Base-by-base conservation (phyloP, 1,140 invertebrate genomes). In the Ericerus pela region DNA sequence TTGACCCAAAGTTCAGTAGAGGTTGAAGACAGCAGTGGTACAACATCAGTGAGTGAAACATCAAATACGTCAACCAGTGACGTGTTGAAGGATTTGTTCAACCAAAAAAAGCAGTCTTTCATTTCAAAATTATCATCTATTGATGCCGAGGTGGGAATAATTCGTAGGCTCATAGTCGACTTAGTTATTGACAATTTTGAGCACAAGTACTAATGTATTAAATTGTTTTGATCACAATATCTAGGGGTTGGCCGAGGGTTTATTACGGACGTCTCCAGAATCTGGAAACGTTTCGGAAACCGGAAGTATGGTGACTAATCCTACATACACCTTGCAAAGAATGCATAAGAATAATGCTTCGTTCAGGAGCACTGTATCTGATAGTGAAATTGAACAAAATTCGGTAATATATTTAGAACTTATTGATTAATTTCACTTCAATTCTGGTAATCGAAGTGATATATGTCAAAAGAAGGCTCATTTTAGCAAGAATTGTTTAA, bases 291-390 rank as follows among this genome's bases (percentile, higher is more conserved):
- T 70, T 61, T 79, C 79, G 63, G 81, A 83, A 64, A 78, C 81
- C 63, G 84, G 84, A 62, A 85, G 82, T 66, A 84, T 86, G 16
- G 57, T 58, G 1, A 85, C 84, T 60, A 87, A 87, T 72, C 82
- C 84, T 58, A 79, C 79, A 57, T 80, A 77, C 63, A 66, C 69
- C 33, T 60, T 66, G 37, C 64, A 68, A 53, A 62, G 67, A 54
- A 60, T 64, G 64, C 70, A 58, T 66, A 68, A 66, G 67, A 66
- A 62, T 73, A 75, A 63, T 68, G 67, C 74, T 64, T 84, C 84
- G 43, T 82, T 86, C 72, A 79, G 88, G 63, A 89, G 87, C 61
- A 88, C 90, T 53, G 82, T 92, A 59, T 94, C 90, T 60, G 92
- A 96, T 72, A 92, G 87, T 66, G 92, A 95, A 75, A 79, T 89